Conservation (phyloP, 92 coral and sea anemone species). For the Zoanthus sansibaricus region DNA sequence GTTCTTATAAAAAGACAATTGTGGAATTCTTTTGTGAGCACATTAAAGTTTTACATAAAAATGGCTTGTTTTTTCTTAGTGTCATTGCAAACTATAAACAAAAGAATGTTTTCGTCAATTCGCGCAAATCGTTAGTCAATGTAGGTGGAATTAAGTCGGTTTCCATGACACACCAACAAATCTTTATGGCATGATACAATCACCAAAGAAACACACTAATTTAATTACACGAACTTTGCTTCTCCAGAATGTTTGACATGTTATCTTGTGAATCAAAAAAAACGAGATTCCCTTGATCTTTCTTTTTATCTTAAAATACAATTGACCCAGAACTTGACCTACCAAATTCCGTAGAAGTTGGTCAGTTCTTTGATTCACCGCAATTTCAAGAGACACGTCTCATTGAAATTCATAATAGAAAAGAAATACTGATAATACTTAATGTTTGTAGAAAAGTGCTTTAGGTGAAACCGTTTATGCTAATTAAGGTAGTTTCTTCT, state of each 20-base stretch:
- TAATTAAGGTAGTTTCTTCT: slow-evolving; percentile 45
- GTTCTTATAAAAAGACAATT: background rate
- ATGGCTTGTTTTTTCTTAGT: background rate
- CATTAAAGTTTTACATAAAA: background rate
- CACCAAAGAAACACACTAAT: slow-evolving; percentile 36
- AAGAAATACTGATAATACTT: slow-evolving; percentile 46
- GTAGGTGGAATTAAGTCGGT: background rate
- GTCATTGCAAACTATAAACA: background rate
- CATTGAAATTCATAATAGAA: slow-evolving; percentile 30
- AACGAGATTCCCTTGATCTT: background rate
- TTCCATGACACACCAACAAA: slow-evolving; percentile 44
- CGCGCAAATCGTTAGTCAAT: background rate
- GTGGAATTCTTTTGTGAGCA: background rate
- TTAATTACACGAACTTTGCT: background rate
- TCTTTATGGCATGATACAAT: slow-evolving; percentile 29
- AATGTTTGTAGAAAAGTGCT: slow-evolving; percentile 50
- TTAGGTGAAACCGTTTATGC: slow-evolving; percentile 46
- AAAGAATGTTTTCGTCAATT: background rate
- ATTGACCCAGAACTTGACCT: slow-evolving; percentile 36
- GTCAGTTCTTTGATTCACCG: slow-evolving; percentile 18
- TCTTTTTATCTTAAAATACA: background rate
- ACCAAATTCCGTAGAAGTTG: slow-evolving; percentile 33
- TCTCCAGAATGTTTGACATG: background rate
- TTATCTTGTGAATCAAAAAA: background rate
- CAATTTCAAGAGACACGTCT: slow-evolving; percentile 22